Percentiles rank a stretch among this genome's conserved stretches.
These are phyloP conservation scores for Linepithema humile DNA, from an alignment of 1,140 invertebrate species.

Conservation along the genomic window DNA sequence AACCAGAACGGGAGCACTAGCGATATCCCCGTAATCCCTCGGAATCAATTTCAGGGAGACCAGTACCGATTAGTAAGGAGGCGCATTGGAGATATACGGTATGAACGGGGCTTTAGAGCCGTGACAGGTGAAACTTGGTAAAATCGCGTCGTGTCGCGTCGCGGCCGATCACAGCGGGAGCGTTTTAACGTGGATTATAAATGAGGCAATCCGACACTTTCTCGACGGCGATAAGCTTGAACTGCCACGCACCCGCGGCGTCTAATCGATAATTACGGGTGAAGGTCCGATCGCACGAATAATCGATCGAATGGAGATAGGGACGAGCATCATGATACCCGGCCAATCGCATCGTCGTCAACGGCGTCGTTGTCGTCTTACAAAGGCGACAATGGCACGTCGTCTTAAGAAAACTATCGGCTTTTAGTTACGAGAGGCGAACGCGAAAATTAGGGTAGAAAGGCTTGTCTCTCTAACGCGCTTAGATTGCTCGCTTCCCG, in stretches of 20 bases:
- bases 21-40: background rate
- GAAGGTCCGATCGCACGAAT: constrained; percentile 35
- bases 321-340: background rate
- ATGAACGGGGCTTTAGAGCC: constrained; percentile 34
- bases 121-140: constrained; percentile 62
- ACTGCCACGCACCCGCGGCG: background rate
- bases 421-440: constrained; percentile 33
- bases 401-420: constrained; percentile 48
- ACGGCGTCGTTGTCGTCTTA: background rate
- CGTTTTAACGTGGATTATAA: constrained; percentile 66
- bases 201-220: constrained; percentile 51
- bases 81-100: background rate
- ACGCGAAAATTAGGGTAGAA: constrained; percentile 40
- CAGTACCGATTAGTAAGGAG: background rate
- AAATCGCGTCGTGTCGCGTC: constrained; percentile 32
- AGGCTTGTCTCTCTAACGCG: background rate
- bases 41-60: constrained; percentile 24
- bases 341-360: background rate
- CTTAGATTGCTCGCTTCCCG: constrained; percentile 10
- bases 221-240: constrained; percentile 38
- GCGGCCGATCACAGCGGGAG: constrained; percentile 24
- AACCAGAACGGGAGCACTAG: background rate
- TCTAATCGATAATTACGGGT: constrained; percentile 59
- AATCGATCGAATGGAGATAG: constrained; percentile 22
- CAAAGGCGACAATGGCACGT: constrained; percentile 22